Conservation (phyloP, 2,888 invertebrate species). For the Fabriciana adippe region DNA sequence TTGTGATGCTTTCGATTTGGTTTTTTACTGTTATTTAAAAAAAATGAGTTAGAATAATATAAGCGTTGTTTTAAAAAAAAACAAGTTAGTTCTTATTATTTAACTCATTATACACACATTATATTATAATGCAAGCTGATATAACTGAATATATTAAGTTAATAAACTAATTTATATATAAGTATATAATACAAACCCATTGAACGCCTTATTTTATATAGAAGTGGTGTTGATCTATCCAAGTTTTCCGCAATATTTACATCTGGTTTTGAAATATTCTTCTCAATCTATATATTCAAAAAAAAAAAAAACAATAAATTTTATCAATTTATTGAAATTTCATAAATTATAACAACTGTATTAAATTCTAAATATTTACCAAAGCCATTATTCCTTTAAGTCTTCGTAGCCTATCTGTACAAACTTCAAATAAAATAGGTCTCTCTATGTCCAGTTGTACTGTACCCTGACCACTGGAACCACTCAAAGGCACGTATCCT, state of each 20-base stretch:
- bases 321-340: too few species aligned
- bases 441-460: constrained; percentile 61
- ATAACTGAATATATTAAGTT: too few species aligned
- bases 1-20: constrained; percentile 53
- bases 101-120: too few species aligned
- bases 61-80: too few species aligned
- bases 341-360: constrained; percentile 32
- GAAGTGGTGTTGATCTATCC: constrained; percentile 4
- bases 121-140: too few species aligned
- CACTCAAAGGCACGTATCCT: constrained; percentile 21
- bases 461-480: constrained; percentile 45
- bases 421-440: constrained; percentile 59
- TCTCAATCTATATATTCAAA: constrained; percentile 30
- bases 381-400: constrained; percentile 48
- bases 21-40: constrained; percentile 45
- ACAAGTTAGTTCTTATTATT: too few species aligned
- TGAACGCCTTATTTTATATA: constrained; percentile 27
- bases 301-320: not conserved
- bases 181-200: constrained; percentile 28
- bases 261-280: constrained; percentile 15
- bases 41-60: not conserved
- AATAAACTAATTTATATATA: not conserved
- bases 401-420: constrained; percentile 52
- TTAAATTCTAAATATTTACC: constrained; percentile 41
- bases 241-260: not conserved